Percentiles rank a stretch among this genome's conserved stretches.
phyloP scores from a whole-genome alignment of 2,113 vertebrate genomes.

The Heptranchias perlo region DNA sequence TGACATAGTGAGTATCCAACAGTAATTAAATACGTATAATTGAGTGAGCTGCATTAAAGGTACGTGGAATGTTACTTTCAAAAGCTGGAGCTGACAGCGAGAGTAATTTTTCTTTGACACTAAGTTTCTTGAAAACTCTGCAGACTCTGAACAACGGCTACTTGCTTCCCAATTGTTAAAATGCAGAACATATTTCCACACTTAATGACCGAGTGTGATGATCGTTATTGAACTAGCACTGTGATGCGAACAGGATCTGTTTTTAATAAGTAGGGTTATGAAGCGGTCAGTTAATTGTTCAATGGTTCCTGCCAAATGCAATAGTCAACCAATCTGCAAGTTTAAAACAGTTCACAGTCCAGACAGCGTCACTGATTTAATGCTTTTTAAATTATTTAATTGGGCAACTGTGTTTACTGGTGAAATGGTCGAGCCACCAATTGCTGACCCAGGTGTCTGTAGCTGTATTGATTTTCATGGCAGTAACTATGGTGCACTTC shows the following conservation, averaged over 20 bases:
- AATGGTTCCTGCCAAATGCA: not conserved
- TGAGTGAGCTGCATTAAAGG: not conserved
- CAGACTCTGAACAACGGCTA: not conserved
- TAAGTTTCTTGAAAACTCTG: not conserved
- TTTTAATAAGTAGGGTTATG: not conserved
- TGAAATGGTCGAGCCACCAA: not conserved
- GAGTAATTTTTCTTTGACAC: not conserved
- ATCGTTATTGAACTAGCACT: not conserved
- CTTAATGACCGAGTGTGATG: not conserved
- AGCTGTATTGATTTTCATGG: not conserved
- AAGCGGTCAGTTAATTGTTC: not conserved
- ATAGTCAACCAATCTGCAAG: not conserved
- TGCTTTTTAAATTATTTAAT: not conserved
- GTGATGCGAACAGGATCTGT: not conserved
- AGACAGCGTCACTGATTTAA: not conserved
- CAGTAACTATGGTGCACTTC: not conserved
- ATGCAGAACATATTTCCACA: not conserved
- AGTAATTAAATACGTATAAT: slow-evolving; percentile 9
- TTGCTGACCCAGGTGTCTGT: not conserved
- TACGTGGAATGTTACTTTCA: not conserved
- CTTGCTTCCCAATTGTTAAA: not conserved
- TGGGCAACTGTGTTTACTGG: too few relatives aligned
- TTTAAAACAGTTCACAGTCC: not conserved
- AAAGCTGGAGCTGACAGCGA: not conserved
- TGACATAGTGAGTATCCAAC: not conserved